These are phyloP conservation scores for Cerastis leucographa DNA, from an alignment of 2,888 invertebrate species.

Conservation along the genomic window DNA sequence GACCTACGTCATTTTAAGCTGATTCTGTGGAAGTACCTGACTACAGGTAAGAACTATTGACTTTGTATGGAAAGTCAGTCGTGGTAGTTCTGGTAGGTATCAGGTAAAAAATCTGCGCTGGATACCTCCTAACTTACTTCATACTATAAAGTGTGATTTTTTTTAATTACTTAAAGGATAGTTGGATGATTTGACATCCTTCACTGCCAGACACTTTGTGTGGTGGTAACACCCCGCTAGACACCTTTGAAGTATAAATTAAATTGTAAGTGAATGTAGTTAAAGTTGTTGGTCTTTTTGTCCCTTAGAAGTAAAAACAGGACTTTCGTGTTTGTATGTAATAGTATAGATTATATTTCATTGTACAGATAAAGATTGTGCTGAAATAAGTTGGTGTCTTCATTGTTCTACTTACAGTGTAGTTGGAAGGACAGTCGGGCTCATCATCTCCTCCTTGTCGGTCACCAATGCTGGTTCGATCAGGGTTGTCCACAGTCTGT, in stretches of 20 bases:
- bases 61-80: no score
- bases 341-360: not conserved
- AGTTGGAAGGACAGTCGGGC: slow-evolving; percentile 29
- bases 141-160: not conserved
- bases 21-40: not conserved
- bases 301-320: not conserved
- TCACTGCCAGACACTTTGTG: not conserved
- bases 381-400: not conserved
- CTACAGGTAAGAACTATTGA: not conserved
- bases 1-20: not conserved
- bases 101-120: not conserved
- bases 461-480: not conserved
- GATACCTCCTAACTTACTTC: not conserved
- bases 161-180: not conserved
- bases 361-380: not conserved
- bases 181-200: not conserved
- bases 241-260: not conserved
- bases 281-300: not conserved
- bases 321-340: not conserved
- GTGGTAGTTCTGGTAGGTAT: not conserved
- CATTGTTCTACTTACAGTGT: slow-evolving; percentile 29
- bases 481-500: slow-evolving; percentile 5
- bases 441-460: slow-evolving; percentile 18
- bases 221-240: not conserved
- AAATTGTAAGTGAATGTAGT: not conserved